A percentile compares a stretch with the other conserved stretches of the same genome.
Conservation (phyloP, 2,113 vertebrate species). For the Aspidoscelis tigris region DNA sequence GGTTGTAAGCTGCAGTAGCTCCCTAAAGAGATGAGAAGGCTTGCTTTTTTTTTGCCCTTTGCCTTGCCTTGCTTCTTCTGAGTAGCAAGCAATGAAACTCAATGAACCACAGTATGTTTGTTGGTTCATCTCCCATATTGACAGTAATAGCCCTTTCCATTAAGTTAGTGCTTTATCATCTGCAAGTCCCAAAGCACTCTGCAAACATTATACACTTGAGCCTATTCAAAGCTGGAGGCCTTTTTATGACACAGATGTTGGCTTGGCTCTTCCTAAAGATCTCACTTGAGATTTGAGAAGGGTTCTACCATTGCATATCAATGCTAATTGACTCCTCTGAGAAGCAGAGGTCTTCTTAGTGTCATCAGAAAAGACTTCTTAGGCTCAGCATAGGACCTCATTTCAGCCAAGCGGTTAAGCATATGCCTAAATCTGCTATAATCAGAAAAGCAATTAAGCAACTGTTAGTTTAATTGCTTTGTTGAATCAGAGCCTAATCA, state of each 20-base stretch:
- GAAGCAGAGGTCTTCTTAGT: not conserved
- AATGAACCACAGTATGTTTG: not conserved
- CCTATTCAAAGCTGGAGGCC: not conserved
- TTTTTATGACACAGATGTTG: not conserved
- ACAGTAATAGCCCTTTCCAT: constrained; percentile 4
- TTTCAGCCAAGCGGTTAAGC: constrained; percentile 10
- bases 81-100: not conserved
- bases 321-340: constrained; percentile 12
- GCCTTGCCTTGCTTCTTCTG: not conserved
- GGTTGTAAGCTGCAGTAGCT: not conserved
- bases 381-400: not conserved
- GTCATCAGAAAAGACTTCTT: constrained; percentile 1
- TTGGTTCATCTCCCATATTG: constrained; percentile 10
- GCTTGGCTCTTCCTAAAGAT: not conserved
- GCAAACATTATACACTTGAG: constrained; percentile 10
- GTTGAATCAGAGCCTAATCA: constrained; percentile 11
- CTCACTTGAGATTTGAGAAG: not conserved
- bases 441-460: constrained; percentile 39
- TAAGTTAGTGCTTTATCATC: constrained; percentile 21
- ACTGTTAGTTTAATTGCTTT: constrained; percentile 22
- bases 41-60: not conserved
- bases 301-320: not conserved
- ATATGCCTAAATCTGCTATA: not conserved
- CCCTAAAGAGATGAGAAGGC: not conserved
- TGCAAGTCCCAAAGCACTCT: constrained; percentile 3